phyloP scores from a whole-genome alignment of 1,140 invertebrate genomes.

The Drosophila pandora region DNA sequence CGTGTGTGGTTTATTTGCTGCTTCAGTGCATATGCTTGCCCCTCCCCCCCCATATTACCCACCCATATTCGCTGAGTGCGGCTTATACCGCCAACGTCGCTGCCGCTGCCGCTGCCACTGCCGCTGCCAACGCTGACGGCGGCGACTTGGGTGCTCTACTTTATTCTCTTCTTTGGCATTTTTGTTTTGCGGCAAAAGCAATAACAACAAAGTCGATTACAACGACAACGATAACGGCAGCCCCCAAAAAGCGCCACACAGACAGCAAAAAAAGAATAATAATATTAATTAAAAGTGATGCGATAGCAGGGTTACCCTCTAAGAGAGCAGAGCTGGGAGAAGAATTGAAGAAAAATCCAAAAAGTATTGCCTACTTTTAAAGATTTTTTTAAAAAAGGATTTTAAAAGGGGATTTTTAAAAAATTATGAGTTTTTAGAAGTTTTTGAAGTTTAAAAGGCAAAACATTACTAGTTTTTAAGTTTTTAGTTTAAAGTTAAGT shows the following conservation, averaged over 20 bases:
- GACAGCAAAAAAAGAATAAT: conserved; percentile 25
- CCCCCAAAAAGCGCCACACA: conserved; percentile 55
- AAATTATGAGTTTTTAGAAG: too few species aligned
- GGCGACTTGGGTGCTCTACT: conserved; percentile 72
- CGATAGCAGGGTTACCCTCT: conserved; percentile 13
- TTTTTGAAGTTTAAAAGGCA: too few species aligned
- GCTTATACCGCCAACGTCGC: conserved; percentile 54
- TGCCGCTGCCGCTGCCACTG: conserved; percentile 37
- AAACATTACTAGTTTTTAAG: too few species aligned
- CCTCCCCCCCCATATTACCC: conserved; percentile 6
- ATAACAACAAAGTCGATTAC: conserved; percentile 72
- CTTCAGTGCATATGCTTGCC: conserved; percentile 72
- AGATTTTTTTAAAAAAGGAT: background rate
- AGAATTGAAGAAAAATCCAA: too few species aligned
- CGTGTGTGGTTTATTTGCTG: conserved; percentile 74
- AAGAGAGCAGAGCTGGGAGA: background rate
- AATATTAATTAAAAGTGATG: background rate
- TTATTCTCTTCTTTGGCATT: conserved; percentile 75
- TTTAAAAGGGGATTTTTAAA: too few species aligned
- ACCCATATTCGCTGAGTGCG: conserved; percentile 48
- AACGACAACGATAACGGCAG: conserved; percentile 37
- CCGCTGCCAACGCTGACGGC: conserved; percentile 53
- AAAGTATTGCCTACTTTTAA: background rate
- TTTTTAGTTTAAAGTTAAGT: too few species aligned
- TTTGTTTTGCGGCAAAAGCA: conserved; percentile 65